These are phyloP conservation scores for Benitochromis conjunctus DNA, from an alignment of 2,113 vertebrate genomes.

Conservation along the genomic window DNA sequence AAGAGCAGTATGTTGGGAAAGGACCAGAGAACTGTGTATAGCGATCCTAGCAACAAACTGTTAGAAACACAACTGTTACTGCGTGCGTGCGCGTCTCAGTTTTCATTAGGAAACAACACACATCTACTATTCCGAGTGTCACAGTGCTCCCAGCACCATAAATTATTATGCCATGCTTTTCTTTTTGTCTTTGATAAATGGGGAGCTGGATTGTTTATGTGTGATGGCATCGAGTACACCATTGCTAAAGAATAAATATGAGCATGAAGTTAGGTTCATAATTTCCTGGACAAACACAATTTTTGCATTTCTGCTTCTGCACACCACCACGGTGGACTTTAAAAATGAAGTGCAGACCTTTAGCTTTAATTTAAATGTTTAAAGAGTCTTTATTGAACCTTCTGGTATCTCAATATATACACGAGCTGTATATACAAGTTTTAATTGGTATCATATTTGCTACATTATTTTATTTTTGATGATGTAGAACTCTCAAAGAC, in stretches of 20 bases:
- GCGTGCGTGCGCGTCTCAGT: background rate
- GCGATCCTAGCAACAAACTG: conserved; percentile 46
- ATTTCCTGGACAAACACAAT: background rate
- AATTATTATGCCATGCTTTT: background rate
- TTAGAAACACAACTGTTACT: conserved; percentile 7
- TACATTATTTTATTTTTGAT: background rate
- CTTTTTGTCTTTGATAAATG: background rate
- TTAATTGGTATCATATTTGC: background rate
- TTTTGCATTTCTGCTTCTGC: background rate
- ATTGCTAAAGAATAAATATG: background rate
- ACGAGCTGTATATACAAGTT: fast-evolving
- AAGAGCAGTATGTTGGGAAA: conserved; percentile 44
- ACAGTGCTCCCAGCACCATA: background rate
- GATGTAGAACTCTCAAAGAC: fast-evolving
- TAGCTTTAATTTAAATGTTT: too few species aligned
- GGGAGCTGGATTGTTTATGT: background rate
- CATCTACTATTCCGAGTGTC: background rate
- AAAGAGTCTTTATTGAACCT: too few species aligned
- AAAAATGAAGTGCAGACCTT: too few species aligned
- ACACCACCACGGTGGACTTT: background rate
- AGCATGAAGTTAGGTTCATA: background rate
- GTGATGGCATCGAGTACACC: background rate
- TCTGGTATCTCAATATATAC: background rate
- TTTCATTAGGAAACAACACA: background rate
- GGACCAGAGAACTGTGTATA: conserved; percentile 37